These are phyloP conservation scores for Acrobasis repandana DNA, from an alignment of 2,888 invertebrate genomes.

Conservation along the genomic window DNA sequence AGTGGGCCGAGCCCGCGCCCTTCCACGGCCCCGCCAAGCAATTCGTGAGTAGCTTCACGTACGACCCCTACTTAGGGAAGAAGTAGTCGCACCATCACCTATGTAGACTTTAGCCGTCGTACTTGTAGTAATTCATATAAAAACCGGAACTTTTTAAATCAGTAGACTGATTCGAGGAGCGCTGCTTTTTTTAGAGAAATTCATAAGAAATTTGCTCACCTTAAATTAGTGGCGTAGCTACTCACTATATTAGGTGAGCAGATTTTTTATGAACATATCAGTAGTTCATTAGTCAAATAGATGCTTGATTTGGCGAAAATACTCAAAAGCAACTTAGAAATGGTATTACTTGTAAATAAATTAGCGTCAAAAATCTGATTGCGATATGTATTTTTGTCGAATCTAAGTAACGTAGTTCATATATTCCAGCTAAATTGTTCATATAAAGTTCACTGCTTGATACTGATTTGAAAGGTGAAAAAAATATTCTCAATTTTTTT, in stretches of 20 bases:
- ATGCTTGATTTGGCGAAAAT: conserved; percentile 10
- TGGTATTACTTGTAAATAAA: background rate
- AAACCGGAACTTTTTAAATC: too few relatives aligned
- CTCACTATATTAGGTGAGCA: too few relatives aligned
- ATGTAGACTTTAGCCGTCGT: conserved; percentile 33
- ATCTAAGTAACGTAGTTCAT: background rate
- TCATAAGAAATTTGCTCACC: too few relatives aligned
- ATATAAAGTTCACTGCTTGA: background rate
- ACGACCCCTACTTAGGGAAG: conserved; percentile 75
- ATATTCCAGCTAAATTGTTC: background rate
- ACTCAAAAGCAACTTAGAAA: background rate
- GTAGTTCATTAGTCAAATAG: conserved; percentile 39
- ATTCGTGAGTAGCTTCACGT: conserved; percentile 86
- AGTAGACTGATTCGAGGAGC: too few relatives aligned
- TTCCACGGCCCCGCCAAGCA: conserved; percentile 74
- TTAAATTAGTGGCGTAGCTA: too few relatives aligned
- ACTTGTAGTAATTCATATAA: too few relatives aligned
- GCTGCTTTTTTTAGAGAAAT: too few relatives aligned
- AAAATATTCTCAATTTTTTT: too few relatives aligned
- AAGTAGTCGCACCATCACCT: conserved; percentile 64
- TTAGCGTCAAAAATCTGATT: background rate
- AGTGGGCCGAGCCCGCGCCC: conserved; percentile 91
- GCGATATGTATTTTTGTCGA: background rate
- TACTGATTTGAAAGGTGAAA: too few relatives aligned
- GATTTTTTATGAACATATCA: too few relatives aligned